These are phyloP conservation scores for Pelobates cultripes DNA, from an alignment of 2,797 vertebrate genomes.

Conservation along the genomic window DNA sequence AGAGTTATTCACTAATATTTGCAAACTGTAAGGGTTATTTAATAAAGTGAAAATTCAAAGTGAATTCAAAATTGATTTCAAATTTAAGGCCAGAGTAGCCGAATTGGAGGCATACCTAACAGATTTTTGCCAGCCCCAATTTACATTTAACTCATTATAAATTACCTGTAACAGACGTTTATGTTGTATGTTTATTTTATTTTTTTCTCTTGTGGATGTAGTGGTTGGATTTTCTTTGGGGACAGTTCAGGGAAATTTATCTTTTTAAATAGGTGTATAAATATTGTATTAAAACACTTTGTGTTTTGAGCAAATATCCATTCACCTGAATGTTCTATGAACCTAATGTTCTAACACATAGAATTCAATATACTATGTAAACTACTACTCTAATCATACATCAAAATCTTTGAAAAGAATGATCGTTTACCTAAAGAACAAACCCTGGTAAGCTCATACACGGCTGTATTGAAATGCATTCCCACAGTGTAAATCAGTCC, in stretches of 20 bases:
- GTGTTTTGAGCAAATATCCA: slow-evolving; percentile 48
- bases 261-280: slow-evolving; percentile 11
- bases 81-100: too few relatives aligned
- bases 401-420: slow-evolving; percentile 48
- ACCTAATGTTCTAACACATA: slow-evolving; percentile 35
- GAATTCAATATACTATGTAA: slow-evolving; percentile 51
- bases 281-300: slow-evolving; percentile 13
- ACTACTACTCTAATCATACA: slow-evolving; percentile 50
- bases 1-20: too few relatives aligned
- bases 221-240: background rate
- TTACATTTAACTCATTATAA: background rate
- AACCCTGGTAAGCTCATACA: slow-evolving; percentile 22
- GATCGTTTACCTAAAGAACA: slow-evolving; percentile 58
- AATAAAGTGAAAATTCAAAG: too few relatives aligned
- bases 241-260: slow-evolving; percentile 9
- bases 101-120: too few relatives aligned
- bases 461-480: slow-evolving; percentile 57
- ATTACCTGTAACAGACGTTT: background rate
- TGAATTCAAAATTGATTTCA: too few relatives aligned
- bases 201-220: background rate
- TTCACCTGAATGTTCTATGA: slow-evolving; percentile 45
- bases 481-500: slow-evolving; percentile 52
- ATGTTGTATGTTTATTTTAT: too few relatives aligned
- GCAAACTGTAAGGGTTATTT: too few relatives aligned
- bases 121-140: background rate